phyloP scores from a whole-genome alignment of 1,140 invertebrate species.

The Drosophila nigromelanica region DNA sequence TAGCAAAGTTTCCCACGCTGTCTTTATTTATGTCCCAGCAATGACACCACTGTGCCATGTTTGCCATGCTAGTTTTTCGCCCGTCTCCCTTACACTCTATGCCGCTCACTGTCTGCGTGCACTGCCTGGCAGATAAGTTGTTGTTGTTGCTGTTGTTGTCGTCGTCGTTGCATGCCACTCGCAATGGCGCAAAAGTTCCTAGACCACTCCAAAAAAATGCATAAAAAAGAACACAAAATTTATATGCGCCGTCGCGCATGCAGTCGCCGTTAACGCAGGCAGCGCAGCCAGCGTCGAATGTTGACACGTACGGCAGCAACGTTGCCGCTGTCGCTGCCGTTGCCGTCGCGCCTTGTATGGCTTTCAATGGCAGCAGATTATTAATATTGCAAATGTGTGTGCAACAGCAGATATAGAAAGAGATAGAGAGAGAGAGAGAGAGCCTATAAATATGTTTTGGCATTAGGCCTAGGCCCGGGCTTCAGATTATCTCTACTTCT shows the following conservation, averaged over 20 bases:
- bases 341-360: slow-evolving; percentile 74
- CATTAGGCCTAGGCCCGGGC: slow-evolving; percentile 60
- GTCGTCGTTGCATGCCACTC: slow-evolving; percentile 70
- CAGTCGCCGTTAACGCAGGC: slow-evolving; percentile 48
- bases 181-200: slow-evolving; percentile 78
- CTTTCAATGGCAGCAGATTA: slow-evolving; percentile 81
- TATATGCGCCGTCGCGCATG: slow-evolving; percentile 81
- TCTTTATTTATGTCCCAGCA: slow-evolving; percentile 44
- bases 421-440: background rate
- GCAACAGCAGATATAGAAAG: background rate
- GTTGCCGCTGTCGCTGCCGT: background rate
- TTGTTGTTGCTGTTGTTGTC: slow-evolving; percentile 36
- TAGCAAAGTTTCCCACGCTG: slow-evolving; percentile 54
- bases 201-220: slow-evolving; percentile 69
- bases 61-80: slow-evolving; percentile 9
- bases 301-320: slow-evolving; percentile 65
- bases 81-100: slow-evolving; percentile 6
- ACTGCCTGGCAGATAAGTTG: slow-evolving; percentile 66
- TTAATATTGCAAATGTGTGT: slow-evolving; percentile 73
- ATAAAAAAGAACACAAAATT: slow-evolving; percentile 73
- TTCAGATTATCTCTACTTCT: slow-evolving; percentile 38
- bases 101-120: slow-evolving; percentile 19
- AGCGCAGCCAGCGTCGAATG: slow-evolving; percentile 70
- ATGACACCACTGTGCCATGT: slow-evolving; percentile 60
- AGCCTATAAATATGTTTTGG: slow-evolving; percentile 75